Percentiles rank a stretch among this genome's conserved stretches.
phyloP scores from a whole-genome alignment of 2,797 vertebrate species.

The Sebastes diaconus region DNA sequence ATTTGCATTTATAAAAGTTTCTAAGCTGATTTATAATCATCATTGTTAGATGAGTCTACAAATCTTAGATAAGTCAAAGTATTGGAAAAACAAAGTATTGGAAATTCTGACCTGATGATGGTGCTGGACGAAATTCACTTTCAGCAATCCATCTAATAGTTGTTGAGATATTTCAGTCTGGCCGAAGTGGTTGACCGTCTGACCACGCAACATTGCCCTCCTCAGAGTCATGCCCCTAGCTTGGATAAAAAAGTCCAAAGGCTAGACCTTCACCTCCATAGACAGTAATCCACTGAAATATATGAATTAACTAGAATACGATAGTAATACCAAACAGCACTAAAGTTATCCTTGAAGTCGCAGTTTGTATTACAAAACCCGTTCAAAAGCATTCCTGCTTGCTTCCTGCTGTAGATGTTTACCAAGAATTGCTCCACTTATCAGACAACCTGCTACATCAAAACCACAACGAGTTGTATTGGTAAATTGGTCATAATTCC shows the following conservation, averaged over 20 bases:
- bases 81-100: neutral
- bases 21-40: neutral
- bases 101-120: neutral
- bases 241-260: neutral
- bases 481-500: neutral
- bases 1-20: neutral
- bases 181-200: too few species aligned
- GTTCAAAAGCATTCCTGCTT: neutral
- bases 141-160: neutral
- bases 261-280: neutral
- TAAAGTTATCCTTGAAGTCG: neutral
- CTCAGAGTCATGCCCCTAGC: too few species aligned
- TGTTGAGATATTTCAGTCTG: neutral
- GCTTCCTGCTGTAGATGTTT: neutral
- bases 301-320: neutral
- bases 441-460: neutral
- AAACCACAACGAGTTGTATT: fast-evolving
- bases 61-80: neutral
- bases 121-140: neutral
- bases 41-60: neutral
- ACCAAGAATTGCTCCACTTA: neutral
- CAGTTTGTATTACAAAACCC: neutral
- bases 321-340: neutral
- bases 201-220: too few species aligned
- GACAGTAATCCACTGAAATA: neutral